Conservation (phyloP, 2,888 invertebrate genomes). For the Dendrolimus houi region DNA sequence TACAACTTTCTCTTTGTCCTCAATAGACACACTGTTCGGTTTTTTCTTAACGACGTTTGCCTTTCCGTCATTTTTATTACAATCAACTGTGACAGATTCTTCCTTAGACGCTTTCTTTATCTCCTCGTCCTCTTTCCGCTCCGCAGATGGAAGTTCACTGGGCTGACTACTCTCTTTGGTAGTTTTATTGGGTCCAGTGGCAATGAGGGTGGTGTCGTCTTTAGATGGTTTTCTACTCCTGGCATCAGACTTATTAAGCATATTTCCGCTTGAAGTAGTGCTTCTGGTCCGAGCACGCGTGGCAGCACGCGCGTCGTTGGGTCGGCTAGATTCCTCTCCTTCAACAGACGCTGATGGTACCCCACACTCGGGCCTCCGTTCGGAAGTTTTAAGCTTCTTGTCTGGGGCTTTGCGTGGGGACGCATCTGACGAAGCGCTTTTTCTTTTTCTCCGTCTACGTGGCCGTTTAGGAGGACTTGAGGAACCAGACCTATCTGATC, state of each 20-base stretch:
- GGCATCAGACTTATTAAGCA: constrained; percentile 77
- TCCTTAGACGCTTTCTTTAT: constrained; percentile 52
- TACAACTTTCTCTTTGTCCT: constrained; percentile 41
- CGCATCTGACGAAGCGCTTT: constrained; percentile 50
- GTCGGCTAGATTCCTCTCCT: constrained; percentile 82
- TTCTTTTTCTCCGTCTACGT: constrained; percentile 55
- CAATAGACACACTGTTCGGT: constrained; percentile 40
- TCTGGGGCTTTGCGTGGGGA: constrained; percentile 81
- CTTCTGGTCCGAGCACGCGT: constrained; percentile 81
- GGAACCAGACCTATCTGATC: constrained; percentile 51
- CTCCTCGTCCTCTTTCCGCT: constrained; percentile 80
- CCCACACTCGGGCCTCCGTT: constrained; percentile 84
- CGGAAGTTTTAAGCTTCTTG: constrained; percentile 91
- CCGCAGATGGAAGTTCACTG: constrained; percentile 77
- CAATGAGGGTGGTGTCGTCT: constrained; percentile 39
- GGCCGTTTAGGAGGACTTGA: constrained; percentile 61
- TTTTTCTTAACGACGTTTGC: constrained; percentile 16
- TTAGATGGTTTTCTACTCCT: constrained; percentile 67
- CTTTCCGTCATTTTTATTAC: constrained; percentile 35
- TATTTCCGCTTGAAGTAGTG: constrained; percentile 81
- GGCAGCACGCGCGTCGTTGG: constrained; percentile 60
- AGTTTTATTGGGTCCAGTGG: constrained; percentile 60
- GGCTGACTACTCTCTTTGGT: constrained; percentile 77
- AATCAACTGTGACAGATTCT: constrained; percentile 1
- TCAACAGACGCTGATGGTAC: constrained; percentile 83